These are phyloP conservation scores for Barnardius zonarius DNA, from an alignment of 2,113 vertebrate species.

Conservation along the genomic window DNA sequence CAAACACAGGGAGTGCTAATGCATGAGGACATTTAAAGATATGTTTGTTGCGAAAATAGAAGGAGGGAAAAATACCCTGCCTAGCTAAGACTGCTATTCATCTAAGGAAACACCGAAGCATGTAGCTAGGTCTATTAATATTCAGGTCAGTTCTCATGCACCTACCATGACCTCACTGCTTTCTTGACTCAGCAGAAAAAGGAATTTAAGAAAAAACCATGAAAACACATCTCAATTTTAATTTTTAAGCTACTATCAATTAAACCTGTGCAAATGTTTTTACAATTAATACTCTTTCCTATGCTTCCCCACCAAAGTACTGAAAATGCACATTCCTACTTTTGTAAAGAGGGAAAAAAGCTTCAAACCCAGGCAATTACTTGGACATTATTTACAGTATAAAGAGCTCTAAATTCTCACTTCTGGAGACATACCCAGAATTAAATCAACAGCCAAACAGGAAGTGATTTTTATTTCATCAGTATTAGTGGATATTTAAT, in stretches of 20 bases:
- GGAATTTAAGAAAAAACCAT: background rate
- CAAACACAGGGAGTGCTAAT: background rate
- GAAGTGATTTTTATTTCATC: background rate
- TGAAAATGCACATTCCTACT: background rate
- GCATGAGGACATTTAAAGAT: background rate
- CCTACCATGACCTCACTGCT: constrained; percentile 24
- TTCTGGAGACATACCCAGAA: background rate
- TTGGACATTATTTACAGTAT: background rate
- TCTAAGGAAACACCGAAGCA: background rate
- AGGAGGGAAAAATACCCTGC: background rate
- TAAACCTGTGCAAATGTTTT: background rate
- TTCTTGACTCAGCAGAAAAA: constrained; percentile 53
- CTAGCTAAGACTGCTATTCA: background rate
- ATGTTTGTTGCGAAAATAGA: background rate
- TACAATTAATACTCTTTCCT: background rate
- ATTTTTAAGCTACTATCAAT: background rate
- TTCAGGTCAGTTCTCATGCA: constrained; percentile 41
- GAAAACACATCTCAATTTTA: background rate
- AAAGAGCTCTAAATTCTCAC: background rate
- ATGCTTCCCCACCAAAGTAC: background rate
- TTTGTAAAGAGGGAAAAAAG: background rate
- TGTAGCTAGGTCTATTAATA: constrained; percentile 16
- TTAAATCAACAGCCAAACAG: background rate
- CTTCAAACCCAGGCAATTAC: background rate
- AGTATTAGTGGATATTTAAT: background rate